phyloP scores from a whole-genome alignment of 1,140 invertebrate species.

The Varroa destructor region DNA sequence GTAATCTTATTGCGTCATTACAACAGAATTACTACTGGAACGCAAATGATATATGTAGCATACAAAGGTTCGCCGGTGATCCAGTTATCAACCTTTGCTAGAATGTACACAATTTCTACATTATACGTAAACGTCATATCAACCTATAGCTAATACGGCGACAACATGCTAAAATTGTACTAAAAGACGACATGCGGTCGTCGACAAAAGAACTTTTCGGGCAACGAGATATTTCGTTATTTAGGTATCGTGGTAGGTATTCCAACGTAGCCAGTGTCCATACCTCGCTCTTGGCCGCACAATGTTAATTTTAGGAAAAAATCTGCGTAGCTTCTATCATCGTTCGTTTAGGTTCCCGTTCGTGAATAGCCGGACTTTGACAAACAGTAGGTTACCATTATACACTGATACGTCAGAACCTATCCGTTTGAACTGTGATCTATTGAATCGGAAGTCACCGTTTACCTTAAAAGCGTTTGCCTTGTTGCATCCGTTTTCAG shows the following conservation, averaged over 20 bases:
- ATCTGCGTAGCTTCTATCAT: background rate
- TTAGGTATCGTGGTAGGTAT: background rate
- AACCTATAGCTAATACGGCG: background rate
- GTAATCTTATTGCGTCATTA: background rate
- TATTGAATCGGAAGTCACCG: background rate
- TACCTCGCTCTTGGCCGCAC: background rate
- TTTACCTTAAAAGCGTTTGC: background rate
- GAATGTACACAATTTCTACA: background rate
- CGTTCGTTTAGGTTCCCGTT: background rate
- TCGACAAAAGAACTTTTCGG: background rate
- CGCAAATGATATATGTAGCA: conserved; percentile 4
- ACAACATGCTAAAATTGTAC: background rate
- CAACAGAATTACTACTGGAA: background rate
- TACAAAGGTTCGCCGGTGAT: background rate
- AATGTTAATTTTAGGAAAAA: conserved; percentile 7
- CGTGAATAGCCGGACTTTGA: background rate
- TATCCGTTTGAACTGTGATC: background rate
- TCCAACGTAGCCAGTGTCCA: background rate
- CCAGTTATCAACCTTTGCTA: background rate
- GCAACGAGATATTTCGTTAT: background rate
- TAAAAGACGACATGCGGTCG: background rate
- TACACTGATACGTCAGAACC: background rate
- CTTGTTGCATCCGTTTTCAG: conserved; percentile 6
- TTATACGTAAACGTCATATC: conserved; percentile 18
- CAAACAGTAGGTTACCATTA: background rate